These are phyloP conservation scores for Siniperca obscura DNA, from an alignment of 2,797 vertebrate genomes.

Conservation along the genomic window DNA sequence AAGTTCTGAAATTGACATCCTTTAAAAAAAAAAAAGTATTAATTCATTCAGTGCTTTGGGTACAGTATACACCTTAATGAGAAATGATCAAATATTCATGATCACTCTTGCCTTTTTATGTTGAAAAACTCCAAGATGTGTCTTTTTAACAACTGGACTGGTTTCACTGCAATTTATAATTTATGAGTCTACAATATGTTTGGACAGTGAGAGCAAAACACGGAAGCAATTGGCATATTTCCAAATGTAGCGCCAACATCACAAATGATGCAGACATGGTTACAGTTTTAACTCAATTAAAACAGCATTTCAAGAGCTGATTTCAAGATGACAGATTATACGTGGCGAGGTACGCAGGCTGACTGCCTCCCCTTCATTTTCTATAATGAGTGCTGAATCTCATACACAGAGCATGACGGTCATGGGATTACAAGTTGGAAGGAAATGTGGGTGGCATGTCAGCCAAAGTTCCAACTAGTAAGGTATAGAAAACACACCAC, in stretches of 20 bases:
- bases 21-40: not conserved
- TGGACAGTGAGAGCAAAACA: not conserved
- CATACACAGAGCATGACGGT: not conserved
- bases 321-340: not conserved
- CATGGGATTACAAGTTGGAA: not conserved
- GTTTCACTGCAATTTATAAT: not conserved
- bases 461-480: not conserved
- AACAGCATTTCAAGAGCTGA: not conserved
- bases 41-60: not conserved
- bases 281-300: not conserved
- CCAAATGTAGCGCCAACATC: too few relatives aligned
- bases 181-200: not conserved
- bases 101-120: too few relatives aligned
- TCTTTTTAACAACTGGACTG: not conserved
- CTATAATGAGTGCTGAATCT: constrained; percentile 10
- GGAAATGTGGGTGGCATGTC: constrained; percentile 2
- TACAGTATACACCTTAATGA: not conserved
- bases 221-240: not conserved
- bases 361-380: constrained; percentile 8
- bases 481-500: not conserved
- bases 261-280: not conserved
- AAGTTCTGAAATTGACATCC: not conserved
- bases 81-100: not conserved
- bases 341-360: not conserved
- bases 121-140: not conserved